Evolutionary conservation across 2,113 vertebrate genomes (phyloP).

Genomic region (Ascaphus truei): DNA sequence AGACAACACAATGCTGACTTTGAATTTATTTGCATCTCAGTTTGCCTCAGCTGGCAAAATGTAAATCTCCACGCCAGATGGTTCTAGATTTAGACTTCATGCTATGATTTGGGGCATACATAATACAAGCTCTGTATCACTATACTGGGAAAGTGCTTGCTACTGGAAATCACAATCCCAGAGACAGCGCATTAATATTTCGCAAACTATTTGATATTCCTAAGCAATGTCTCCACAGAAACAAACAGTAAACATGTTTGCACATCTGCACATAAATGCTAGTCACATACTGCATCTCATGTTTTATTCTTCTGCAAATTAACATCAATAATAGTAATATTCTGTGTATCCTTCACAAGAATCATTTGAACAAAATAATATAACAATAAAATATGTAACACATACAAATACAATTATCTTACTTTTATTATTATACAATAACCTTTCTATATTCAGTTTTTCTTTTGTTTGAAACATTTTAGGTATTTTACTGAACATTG

Average conservation of each 20-base stretch:
- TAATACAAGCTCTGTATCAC: constrained; percentile 6
- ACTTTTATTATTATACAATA: too few relatives aligned
- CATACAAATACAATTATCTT: too few relatives aligned
- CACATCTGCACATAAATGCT: too few relatives aligned
- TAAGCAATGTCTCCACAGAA: not conserved
- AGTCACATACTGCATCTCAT: constrained; percentile 14
- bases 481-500: too few relatives aligned
- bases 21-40: constrained; percentile 5
- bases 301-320: constrained; percentile 26
- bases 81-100: constrained; percentile 10
- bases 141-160: constrained; percentile 4
- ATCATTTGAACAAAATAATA: not conserved
- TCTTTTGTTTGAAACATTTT: too few relatives aligned
- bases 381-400: constrained; percentile 2
- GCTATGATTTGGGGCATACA: constrained; percentile 37
- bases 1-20: constrained; percentile 11
- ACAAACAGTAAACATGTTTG: constrained; percentile 10
- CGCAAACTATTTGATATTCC: constrained; percentile 27
- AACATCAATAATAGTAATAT: constrained; percentile 11
- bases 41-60: not conserved
- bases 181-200: constrained; percentile 21
- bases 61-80: constrained; percentile 30
- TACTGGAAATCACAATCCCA: constrained; percentile 3
- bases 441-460: too few relatives aligned
- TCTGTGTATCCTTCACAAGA: constrained; percentile 1